phyloP scores from a whole-genome alignment of 2,888 invertebrate genomes.

The Xestia c-nigrum region DNA sequence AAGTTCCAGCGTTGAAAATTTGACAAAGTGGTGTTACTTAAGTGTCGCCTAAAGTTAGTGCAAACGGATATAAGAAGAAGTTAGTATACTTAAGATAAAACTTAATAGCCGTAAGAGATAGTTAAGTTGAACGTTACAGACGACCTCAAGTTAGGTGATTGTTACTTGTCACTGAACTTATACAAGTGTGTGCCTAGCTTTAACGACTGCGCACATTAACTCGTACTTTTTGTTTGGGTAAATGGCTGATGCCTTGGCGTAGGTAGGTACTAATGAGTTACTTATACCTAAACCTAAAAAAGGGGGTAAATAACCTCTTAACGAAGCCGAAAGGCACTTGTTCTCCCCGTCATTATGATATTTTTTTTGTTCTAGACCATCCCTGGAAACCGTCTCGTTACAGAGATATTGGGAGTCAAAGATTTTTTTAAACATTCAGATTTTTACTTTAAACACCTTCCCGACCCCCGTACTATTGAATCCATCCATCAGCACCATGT shows the following conservation, averaged over 20 bases:
- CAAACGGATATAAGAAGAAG: constrained; percentile 18
- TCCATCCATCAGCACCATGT: too few species aligned
- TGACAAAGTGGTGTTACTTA: not conserved
- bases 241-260: constrained; percentile 24
- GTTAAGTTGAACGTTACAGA: constrained; percentile 26
- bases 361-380: too few species aligned
- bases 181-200: constrained; percentile 23
- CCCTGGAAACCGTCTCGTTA: too few species aligned
- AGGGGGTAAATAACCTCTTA: too few species aligned
- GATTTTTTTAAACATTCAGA: too few species aligned
- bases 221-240: constrained; percentile 13
- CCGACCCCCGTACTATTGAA: too few species aligned
- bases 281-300: not conserved
- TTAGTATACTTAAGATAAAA: constrained; percentile 51
- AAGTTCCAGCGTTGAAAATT: not conserved
- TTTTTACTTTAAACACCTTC: too few species aligned
- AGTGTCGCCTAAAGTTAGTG: not conserved
- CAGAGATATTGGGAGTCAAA: too few species aligned
- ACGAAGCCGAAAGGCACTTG: too few species aligned
- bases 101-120: constrained; percentile 38
- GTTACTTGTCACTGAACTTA: constrained; percentile 30
- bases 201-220: constrained; percentile 15
- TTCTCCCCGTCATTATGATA: too few species aligned
- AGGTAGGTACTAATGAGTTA: not conserved
- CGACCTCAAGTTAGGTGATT: constrained; percentile 34